phyloP scores from a whole-genome alignment of 2,888 invertebrate genomes.

The Rhodophaea formosa region DNA sequence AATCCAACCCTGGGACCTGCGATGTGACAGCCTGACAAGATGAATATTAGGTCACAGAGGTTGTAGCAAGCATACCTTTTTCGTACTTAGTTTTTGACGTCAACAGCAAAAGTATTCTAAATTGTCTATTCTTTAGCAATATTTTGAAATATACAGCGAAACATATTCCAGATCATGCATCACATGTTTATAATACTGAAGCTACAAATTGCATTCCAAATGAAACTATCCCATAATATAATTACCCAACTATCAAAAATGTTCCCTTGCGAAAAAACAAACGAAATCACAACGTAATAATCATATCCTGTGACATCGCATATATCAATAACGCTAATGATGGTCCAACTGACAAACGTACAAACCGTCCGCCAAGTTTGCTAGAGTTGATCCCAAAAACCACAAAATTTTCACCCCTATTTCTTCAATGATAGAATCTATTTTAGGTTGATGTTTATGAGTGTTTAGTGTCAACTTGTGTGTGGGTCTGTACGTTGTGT shows the following conservation, averaged over 20 bases:
- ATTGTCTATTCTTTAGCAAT: too few relatives aligned
- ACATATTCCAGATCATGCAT: too few relatives aligned
- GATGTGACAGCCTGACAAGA: too few relatives aligned
- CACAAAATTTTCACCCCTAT: constrained; percentile 4
- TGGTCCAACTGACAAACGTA: constrained; percentile 52
- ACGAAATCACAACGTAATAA: constrained; percentile 35
- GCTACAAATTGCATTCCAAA: background rate
- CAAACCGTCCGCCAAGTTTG: constrained; percentile 29
- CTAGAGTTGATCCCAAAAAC: background rate
- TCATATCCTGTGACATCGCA: constrained; percentile 45
- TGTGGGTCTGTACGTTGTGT: constrained; percentile 39
- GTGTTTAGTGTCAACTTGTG: constrained; percentile 20
- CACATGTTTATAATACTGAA: background rate
- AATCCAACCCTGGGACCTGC: too few relatives aligned
- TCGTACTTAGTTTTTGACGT: too few relatives aligned
- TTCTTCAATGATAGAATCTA: background rate
- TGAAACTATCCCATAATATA: background rate
- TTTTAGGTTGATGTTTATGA: constrained; percentile 2
- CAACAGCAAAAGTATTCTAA: too few relatives aligned
- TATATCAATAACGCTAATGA: constrained; percentile 70
- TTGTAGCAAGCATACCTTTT: too few relatives aligned
- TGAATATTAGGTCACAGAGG: too few relatives aligned
- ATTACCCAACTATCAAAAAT: constrained; percentile 28
- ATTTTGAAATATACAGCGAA: too few relatives aligned
- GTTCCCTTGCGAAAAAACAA: constrained; percentile 23